Percentiles rank a stretch among this genome's conserved stretches.
These are phyloP conservation scores for Mechanitis mazaeus DNA, from an alignment of 2,888 invertebrate species.

Conservation along the genomic window DNA sequence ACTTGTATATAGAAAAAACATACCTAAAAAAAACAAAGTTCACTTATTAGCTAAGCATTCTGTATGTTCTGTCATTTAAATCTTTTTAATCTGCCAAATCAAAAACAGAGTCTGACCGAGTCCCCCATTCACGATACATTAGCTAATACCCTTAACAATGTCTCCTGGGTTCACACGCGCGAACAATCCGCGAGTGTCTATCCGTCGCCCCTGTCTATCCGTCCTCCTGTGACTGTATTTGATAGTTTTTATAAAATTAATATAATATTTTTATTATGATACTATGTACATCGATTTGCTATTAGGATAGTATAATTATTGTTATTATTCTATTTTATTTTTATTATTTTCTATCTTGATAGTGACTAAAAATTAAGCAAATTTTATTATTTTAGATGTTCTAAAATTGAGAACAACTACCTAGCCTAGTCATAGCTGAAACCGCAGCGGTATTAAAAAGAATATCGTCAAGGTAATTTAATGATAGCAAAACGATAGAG, in stretches of 20 bases:
- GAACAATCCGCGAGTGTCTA: constrained; percentile 44
- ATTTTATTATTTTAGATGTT: too few relatives aligned
- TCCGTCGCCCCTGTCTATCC: constrained; percentile 41
- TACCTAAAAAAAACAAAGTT: not conserved
- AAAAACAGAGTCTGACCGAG: constrained; percentile 27
- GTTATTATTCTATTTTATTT: too few relatives aligned
- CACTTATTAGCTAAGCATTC: not conserved
- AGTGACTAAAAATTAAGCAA: too few relatives aligned
- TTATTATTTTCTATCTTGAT: too few relatives aligned
- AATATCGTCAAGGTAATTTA: constrained; percentile 4
- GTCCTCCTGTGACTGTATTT: not conserved
- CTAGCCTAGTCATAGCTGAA: too few relatives aligned
- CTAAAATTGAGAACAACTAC: too few relatives aligned
- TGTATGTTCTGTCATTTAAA: constrained; percentile 1
- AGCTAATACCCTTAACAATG: constrained; percentile 52
- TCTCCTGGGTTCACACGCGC: constrained; percentile 51
- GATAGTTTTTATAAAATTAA: not conserved
- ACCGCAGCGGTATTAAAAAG: too few relatives aligned
- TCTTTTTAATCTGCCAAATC: constrained; percentile 28
- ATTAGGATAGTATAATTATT: too few relatives aligned
- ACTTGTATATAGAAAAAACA: not conserved
- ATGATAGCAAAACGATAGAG: constrained; percentile 15
- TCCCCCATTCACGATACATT: constrained; percentile 42
- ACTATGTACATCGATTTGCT: too few relatives aligned
- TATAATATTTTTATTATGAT: not conserved